Percentiles rank a stretch among this genome's conserved stretches.
Conservation (phyloP, 2,113 vertebrate species). For the Leucoraja erinaceus region DNA sequence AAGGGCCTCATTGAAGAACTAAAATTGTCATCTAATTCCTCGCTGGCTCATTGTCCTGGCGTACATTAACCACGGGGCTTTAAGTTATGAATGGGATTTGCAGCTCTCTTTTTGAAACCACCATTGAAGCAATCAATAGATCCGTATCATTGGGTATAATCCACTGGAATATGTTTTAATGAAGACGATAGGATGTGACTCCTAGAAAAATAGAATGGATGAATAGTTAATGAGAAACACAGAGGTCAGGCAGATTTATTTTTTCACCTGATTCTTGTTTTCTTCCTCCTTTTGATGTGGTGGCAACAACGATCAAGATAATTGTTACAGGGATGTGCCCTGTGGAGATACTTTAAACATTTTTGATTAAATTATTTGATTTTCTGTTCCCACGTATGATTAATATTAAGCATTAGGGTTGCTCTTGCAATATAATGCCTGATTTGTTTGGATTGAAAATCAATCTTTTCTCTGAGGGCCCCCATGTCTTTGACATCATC, state of each 20-base stretch:
- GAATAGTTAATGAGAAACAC: not conserved
- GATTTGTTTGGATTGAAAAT: not conserved
- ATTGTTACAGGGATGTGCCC: not conserved
- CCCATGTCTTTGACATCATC: not conserved
- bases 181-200: not conserved
- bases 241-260: not conserved
- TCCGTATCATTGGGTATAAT: not conserved
- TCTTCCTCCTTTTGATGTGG: not conserved
- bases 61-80: not conserved
- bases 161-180: not conserved
- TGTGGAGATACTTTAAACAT: not conserved
- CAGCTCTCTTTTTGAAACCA: not conserved
- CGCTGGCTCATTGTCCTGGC: not conserved
- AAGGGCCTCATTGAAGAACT: not conserved
- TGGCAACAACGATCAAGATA: not conserved
- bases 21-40: not conserved
- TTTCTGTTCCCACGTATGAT: not conserved
- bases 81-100: not conserved
- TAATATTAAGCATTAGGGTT: not conserved
- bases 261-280: not conserved
- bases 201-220: not conserved
- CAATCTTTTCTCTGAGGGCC: not conserved
- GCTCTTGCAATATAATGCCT: not conserved
- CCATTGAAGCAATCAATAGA: not conserved
- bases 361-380: not conserved